Base-by-base conservation (phyloP, 2,888 invertebrate species). In the Smittia sp. region DNA sequence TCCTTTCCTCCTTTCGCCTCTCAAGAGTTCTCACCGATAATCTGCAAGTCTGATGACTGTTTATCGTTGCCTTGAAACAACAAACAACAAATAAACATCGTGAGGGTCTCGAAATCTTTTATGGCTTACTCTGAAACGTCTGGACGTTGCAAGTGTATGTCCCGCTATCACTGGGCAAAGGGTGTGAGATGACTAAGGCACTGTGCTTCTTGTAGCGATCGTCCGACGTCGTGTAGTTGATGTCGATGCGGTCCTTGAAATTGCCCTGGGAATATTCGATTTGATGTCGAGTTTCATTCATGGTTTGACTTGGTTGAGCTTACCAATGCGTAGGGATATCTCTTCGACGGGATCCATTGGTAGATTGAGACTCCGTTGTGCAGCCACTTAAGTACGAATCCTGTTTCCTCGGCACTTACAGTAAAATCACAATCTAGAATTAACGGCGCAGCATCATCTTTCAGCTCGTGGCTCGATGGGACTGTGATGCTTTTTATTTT, bases 401-500 rank as follows among this genome's bases (percentile, higher is more conserved):
- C 72, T 22, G 13, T 22, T 11, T 72, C 72, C n/a, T 32, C 2
- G 1, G 22, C 72, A 2, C 1, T n/a, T 11, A 62, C 18, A 2
- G 27, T 25, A 39, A 25, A 72, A 62, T 72, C 62, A 38, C 72
- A 72, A 39, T 72, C 38, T 4, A 72, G 24, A 22, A 62, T 79
- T 76, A 82, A 76, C 72, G 80, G 80, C 76, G 81, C 79, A 62
- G 80, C 79, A 75, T 82, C 81, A 74, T 79, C 77, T 20, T 18
- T 27, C 74, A 79, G 78, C 76, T 81, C 80, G 76, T 83, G 82
- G 74, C 80, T 80, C 77, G 80, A 79, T 76, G 82, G 82, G 78
- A 82, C 83, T 76, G 81, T 79, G 38, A 82, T 78, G 77, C 81
- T 82, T 76, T 81, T 82, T 78, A 82, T 82, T 76, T 78, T 79